Conservation (phyloP, 2,113 vertebrate genomes). For the Canis aureus region DNA sequence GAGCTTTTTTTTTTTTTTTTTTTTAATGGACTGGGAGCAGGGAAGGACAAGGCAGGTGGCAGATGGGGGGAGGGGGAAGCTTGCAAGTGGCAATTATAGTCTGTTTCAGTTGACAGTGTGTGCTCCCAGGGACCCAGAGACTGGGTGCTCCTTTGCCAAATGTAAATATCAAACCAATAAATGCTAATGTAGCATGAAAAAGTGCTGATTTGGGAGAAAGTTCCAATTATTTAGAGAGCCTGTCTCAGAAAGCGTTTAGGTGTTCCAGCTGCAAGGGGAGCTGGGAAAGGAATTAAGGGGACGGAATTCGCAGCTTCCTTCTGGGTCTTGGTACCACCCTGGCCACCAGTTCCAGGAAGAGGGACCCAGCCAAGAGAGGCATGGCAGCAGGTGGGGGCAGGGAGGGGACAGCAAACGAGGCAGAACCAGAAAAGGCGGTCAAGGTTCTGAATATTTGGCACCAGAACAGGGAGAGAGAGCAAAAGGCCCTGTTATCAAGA, state of each 20-base stretch:
- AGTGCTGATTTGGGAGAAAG: slow-evolving; percentile 79
- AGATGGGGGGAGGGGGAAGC: not conserved
- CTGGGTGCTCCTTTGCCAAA: slow-evolving; percentile 70
- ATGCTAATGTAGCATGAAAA: slow-evolving; percentile 80
- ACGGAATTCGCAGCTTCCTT: not conserved
- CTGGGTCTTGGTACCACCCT: not conserved
- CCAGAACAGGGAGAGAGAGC: not conserved
- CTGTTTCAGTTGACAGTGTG: slow-evolving; percentile 28
- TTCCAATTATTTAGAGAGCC: slow-evolving; percentile 67
- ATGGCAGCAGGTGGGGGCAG: rapidly evolving
- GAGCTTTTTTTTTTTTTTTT: not conserved
- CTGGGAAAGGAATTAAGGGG: not conserved
- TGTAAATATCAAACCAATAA: slow-evolving; percentile 83
- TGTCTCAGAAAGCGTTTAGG: slow-evolving; percentile 53
- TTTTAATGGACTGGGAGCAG: not conserved
- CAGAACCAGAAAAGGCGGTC: slow-evolving; percentile 5
- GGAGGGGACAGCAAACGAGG: not conserved
- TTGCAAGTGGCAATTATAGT: not conserved
- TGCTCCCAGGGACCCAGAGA: slow-evolving; percentile 48
- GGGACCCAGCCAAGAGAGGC: not conserved
- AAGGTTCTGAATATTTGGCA: not conserved
- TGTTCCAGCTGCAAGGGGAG: not conserved
- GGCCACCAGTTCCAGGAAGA: not conserved
- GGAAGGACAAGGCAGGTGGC: slow-evolving; percentile 14
- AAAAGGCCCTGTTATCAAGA: not conserved